Percentiles rank a stretch among this genome's conserved stretches.
These are phyloP conservation scores for Sylvilagus bachmani DNA, from an alignment of 2,113 vertebrate species.

Conservation along the genomic window DNA sequence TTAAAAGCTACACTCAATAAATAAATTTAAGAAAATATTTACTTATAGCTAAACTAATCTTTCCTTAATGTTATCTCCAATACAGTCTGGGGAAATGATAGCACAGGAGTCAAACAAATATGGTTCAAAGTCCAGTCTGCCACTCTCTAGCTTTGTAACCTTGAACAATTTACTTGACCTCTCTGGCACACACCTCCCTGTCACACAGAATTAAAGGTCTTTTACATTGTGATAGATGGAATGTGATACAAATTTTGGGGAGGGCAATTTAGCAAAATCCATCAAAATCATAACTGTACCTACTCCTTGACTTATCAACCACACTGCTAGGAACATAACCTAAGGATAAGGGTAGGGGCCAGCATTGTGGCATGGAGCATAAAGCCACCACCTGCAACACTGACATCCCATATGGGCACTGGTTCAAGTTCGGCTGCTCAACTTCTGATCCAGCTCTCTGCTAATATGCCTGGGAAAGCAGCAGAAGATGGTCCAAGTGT, in stretches of 20 bases:
- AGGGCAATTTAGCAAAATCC: neutral
- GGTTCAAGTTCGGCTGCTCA: too few species aligned
- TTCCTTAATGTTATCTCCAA: conserved; percentile 42
- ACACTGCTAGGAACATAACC: neutral
- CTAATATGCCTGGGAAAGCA: too few species aligned
- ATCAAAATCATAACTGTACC: neutral
- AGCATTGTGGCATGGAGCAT: too few species aligned
- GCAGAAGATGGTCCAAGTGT: too few species aligned
- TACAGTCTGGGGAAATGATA: neutral
- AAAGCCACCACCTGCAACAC: too few species aligned
- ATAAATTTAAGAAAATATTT: conserved; percentile 65
- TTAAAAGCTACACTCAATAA: conserved; percentile 65
- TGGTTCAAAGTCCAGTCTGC: neutral
- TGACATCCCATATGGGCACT: too few species aligned
- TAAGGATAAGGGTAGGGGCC: neutral
- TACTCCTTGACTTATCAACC: neutral
- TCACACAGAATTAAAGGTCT: neutral
- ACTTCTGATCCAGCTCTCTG: too few species aligned
- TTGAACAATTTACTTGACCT: neutral
- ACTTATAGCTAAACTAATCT: conserved; percentile 53
- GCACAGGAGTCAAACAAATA: neutral
- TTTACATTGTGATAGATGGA: neutral
- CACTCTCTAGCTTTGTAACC: neutral
- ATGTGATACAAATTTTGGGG: conserved; percentile 24
- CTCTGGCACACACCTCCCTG: neutral